Base-by-base conservation (phyloP, 2,888 invertebrate species). In the Macrophya annulata region DNA sequence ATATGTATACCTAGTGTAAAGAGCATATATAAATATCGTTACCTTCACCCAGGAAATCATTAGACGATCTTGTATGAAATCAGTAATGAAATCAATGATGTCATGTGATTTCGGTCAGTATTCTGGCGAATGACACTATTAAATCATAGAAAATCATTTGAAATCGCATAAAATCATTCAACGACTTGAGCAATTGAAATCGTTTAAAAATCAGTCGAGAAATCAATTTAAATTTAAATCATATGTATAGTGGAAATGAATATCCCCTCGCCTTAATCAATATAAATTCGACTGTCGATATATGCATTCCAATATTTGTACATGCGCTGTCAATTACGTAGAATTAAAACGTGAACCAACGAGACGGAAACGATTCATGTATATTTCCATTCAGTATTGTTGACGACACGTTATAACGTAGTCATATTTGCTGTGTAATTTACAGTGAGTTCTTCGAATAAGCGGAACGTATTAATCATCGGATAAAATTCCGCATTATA, bases 391-490 rank as follows among this genome's bases (percentile, higher is more conserved):
- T 68, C 37, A 68, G 31, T 6, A 15, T 15, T 25, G 37, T 45
- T 74, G 45, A 74, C 74, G 72, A 43, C 21, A 55, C n/a, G 17
- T 55, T n/a, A n/a, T 55, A 55, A 55, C 55, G n/a, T 55, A n/a
- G 21, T 25, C n/a, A 74, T 21, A 31, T 45, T 74, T 45, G 45
- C 72, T 45, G 12, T 77, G 25, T 10, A 55, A 74, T 25, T 74
- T 45, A 10, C 25, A 15, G 12, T 74, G 12, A 74, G n/a, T 74
- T 74, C 8, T 25, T 74, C 21, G 15, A 25, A 5, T 74, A 74
- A 10, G 9, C 43, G 25, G 5, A 40, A 71, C 51, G 48, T 55
- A 77, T 77, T 77, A 51, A 55, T 77, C 77, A 77, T 31, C 77
- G 55, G 1, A 77, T 25, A 31, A 77, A 51, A n/a, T 21, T 3